A percentile compares a stretch with the other conserved stretches of the same genome.
Conservation (phyloP, 2,113 vertebrate genomes). For the Gymnocephalus cernua region DNA sequence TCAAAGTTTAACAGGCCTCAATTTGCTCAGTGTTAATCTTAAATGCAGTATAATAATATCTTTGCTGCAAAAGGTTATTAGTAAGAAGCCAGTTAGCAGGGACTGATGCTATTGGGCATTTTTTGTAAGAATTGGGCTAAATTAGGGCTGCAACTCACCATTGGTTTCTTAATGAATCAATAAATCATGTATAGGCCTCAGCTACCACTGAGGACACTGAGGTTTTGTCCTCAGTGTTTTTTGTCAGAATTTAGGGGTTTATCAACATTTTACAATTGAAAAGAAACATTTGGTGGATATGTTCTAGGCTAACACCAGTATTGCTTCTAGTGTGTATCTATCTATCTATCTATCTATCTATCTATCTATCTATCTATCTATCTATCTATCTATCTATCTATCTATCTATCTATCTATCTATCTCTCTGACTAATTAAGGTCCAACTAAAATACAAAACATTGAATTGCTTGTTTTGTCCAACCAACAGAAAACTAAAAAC, state of each 20-base stretch:
- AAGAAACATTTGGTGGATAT: background rate
- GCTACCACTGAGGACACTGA: background rate
- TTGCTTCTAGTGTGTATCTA: no score
- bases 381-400: no score
- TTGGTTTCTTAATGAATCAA: background rate
- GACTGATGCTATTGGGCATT: background rate
- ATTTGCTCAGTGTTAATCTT: background rate
- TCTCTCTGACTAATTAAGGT: no score
- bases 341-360: no score
- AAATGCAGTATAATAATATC: background rate
- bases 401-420: no score
- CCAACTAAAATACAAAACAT: no score
- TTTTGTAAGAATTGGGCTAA: background rate
- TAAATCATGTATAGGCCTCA: background rate
- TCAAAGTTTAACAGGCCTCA: background rate
- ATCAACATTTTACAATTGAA: background rate
- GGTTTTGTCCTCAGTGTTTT: background rate
- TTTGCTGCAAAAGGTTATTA: background rate
- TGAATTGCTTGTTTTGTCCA: background rate
- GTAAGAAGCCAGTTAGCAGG: background rate
- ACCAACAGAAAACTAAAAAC: background rate
- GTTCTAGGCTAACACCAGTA: no score
- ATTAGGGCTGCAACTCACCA: background rate
- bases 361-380: no score
- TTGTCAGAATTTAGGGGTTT: background rate